phyloP scores from a whole-genome alignment of 1,140 invertebrate genomes.

The Charaxes varanes region DNA sequence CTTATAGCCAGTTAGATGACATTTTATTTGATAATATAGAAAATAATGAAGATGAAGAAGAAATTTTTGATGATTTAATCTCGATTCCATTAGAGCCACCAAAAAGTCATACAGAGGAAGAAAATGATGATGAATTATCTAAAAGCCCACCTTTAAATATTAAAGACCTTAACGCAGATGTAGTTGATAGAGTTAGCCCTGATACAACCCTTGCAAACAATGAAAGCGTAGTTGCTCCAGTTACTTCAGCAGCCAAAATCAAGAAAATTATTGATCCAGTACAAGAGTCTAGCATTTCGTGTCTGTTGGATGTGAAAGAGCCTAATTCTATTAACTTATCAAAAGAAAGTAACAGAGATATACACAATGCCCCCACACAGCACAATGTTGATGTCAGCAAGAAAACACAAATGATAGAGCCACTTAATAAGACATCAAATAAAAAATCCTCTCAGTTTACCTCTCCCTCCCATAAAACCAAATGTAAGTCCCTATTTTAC shows the following conservation, averaged over 20 bases:
- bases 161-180: conserved; percentile 1
- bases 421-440: conserved; percentile 21
- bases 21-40: conserved; percentile 25
- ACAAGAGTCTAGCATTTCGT: too few relatives aligned
- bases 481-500: too few relatives aligned
- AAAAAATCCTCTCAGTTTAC: conserved; percentile 19
- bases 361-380: background rate
- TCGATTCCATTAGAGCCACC: conserved; percentile 25
- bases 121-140: conserved; percentile 1
- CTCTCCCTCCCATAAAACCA: too few relatives aligned
- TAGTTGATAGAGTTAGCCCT: conserved; percentile 1
- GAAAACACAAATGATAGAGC: conserved; percentile 45
- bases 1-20: conserved; percentile 57
- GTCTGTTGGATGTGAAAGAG: too few relatives aligned
- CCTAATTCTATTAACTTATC: too few relatives aligned
- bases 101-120: conserved; percentile 2
- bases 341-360: too few relatives aligned
- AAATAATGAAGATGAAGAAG: conserved; percentile 31
- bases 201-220: too few relatives aligned
- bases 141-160: background rate
- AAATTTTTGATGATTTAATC: conserved; percentile 37
- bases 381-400: conserved; percentile 18
- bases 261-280: too few relatives aligned
- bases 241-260: too few relatives aligned
- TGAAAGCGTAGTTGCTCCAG: too few relatives aligned